Percentiles rank a stretch among this genome's conserved stretches.
phyloP scores from a whole-genome alignment of 1,140 invertebrate species.

The Diabrotica undecimpunctata region DNA sequence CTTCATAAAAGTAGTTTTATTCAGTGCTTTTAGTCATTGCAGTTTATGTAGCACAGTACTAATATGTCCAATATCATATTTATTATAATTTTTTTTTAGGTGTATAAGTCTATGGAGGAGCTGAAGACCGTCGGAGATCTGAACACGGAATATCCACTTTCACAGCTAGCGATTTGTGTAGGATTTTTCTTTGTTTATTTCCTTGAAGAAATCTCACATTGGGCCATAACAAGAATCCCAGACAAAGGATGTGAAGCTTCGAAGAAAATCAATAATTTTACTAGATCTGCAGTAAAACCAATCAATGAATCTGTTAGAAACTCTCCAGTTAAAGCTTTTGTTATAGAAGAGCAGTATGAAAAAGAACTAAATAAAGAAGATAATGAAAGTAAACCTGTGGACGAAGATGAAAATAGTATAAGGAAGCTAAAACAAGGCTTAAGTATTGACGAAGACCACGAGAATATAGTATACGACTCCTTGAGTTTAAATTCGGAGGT shows the following conservation, averaged over 20 bases:
- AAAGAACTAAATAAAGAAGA: not conserved
- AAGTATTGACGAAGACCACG: slow-evolving; percentile 11
- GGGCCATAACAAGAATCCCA: slow-evolving; percentile 26
- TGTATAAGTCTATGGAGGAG: slow-evolving; percentile 33
- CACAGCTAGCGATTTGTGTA: slow-evolving; percentile 56
- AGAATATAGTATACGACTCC: slow-evolving; percentile 11
- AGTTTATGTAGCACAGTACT: no score
- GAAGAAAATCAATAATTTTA: slow-evolving; percentile 13
- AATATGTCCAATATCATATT: no score
- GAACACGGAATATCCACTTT: slow-evolving; percentile 45
- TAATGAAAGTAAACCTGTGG: not conserved
- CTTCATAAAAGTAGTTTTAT: no score
- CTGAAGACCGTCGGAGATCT: slow-evolving; percentile 36
- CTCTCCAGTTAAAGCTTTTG: not conserved
- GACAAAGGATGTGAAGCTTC: slow-evolving; percentile 4
- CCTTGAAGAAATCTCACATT: slow-evolving; percentile 54
- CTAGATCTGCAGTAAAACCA: slow-evolving; percentile 5
- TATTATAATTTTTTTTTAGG: slow-evolving; percentile 9
- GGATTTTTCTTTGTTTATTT: slow-evolving; percentile 63
- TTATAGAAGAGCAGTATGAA: slow-evolving; percentile 10
- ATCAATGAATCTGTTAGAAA: not conserved
- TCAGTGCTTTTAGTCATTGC: no score
- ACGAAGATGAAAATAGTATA: not conserved
- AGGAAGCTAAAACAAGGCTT: slow-evolving; percentile 1
- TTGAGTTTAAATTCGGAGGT: slow-evolving; percentile 12